phyloP scores from a whole-genome alignment of 2,888 invertebrate species.

The Pristionchus exspectatus region DNA sequence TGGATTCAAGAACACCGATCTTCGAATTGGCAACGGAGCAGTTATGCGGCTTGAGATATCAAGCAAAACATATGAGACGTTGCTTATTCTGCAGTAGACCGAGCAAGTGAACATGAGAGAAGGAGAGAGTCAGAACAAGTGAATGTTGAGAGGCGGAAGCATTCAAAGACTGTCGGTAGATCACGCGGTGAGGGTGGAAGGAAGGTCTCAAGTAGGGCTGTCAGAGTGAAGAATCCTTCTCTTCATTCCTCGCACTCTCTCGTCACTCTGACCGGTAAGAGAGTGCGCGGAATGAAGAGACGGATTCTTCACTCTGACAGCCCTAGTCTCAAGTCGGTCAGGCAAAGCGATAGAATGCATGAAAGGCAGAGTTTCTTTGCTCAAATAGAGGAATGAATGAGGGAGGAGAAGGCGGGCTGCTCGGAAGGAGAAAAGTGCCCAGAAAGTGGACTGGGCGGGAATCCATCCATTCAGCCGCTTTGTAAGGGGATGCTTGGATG shows the following conservation, averaged over 20 bases:
- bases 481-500: neutral
- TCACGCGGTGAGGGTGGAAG: slow-evolving; percentile 7
- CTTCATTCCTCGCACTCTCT: too few species aligned
- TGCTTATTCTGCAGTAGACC: too few species aligned
- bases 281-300: neutral
- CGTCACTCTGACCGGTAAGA: too few species aligned
- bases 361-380: neutral
- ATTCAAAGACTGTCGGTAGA: neutral
- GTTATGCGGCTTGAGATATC: too few species aligned
- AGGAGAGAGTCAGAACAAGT: neutral
- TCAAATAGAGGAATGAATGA: slow-evolving; percentile 6
- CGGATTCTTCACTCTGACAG: too few species aligned
- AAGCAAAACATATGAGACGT: too few species aligned
- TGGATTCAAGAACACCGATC: too few species aligned
- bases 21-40: too few species aligned
- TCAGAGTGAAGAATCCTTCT: too few species aligned
- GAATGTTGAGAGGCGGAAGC: neutral
- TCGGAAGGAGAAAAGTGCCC: slow-evolving; percentile 20
- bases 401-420: neutral
- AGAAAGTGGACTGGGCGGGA: slow-evolving; percentile 29
- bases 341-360: neutral
- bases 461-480: neutral
- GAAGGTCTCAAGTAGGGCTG: too few species aligned
- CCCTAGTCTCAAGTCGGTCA: neutral
- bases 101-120: neutral